Base-by-base conservation (phyloP, 1,140 invertebrate genomes). In the Hypothenemus hampei region DNA sequence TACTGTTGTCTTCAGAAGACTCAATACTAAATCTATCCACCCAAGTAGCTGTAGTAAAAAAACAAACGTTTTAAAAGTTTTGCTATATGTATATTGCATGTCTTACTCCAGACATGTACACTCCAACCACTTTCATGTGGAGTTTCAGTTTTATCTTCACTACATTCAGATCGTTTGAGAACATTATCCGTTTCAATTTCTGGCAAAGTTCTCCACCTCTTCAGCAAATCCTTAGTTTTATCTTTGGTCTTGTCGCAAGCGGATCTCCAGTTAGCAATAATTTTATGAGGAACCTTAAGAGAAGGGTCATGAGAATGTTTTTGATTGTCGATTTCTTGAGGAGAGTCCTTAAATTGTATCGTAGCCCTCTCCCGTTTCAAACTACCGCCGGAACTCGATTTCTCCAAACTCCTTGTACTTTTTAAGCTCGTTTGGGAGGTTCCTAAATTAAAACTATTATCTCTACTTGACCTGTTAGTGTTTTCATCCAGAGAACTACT, bases 61-160 rank as follows among this genome's bases (percentile, higher is more conserved):
- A 33, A 55, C 35, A 41, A 21, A 7, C 18, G n/a, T 40, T 36
- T 23, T 41, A 50, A 40, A 40, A 8, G 6, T 45, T 22, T 39
- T 15, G 15, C 13, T 52, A 23, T 33, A 11, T n/a, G 18, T 3
- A 13, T 43, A 21, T 13, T 37, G 26, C 15, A 15, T 22, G 23
- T 75, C 78, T 78, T 72, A 85, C 83, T 81, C 82, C 82, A 84
- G 49, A 85, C 80, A 62, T 85, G 82, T 11, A 84, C 82, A 65
- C 82, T 84, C 83, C 82, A 84, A 24, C 79, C 78, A 51, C 65
- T 68, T 21, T 67, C 64, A 52, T 51, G 62, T 3, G 73, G 70
- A 11, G 52, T 69, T 65, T 54, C 57, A 20, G 54, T 57, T 66
- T 70, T 73, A 41, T 67, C 68, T 22, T 49, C 63, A 20, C 66